Evolutionary conservation across 2,888 invertebrate species (phyloP).

Genomic region (Cataglyphis altisquamis): DNA sequence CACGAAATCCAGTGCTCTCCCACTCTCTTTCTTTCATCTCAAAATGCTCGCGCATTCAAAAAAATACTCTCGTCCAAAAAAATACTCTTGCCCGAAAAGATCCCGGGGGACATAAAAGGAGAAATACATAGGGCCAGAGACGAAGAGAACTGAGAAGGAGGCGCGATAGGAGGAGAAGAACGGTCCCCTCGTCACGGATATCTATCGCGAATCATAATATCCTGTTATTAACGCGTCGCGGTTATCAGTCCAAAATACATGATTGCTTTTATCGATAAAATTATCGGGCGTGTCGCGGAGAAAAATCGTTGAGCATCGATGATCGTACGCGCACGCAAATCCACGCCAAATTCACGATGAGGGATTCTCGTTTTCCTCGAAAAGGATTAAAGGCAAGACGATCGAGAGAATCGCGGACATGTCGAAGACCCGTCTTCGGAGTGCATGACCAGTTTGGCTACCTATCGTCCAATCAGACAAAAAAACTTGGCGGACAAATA

Average conservation of each 20-base stretch:
- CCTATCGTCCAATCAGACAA: slow-evolving; percentile 75
- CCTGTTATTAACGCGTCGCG: slow-evolving; percentile 78
- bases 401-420: slow-evolving; percentile 63
- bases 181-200: slow-evolving; percentile 72
- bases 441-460: slow-evolving; percentile 73
- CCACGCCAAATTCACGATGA: slow-evolving; percentile 31
- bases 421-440: slow-evolving; percentile 60
- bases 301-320: slow-evolving; percentile 23
- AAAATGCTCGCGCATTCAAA: slow-evolving; percentile 55
- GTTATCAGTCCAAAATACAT: slow-evolving; percentile 62
- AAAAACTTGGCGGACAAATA: slow-evolving; percentile 70
- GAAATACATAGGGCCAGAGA: slow-evolving; percentile 14
- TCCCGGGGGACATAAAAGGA: slow-evolving; percentile 39
- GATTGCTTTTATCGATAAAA: slow-evolving; percentile 40
- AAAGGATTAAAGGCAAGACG: slow-evolving; percentile 69
- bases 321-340: slow-evolving; percentile 26
- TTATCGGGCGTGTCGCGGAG: slow-evolving; percentile 17
- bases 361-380: slow-evolving; percentile 55
- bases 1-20: slow-evolving; percentile 54
- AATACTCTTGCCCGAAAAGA: slow-evolving; percentile 60
- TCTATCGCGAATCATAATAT: slow-evolving; percentile 78
- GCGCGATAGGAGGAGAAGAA: slow-evolving; percentile 50
- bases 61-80: slow-evolving; percentile 57
- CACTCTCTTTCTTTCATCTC: slow-evolving; percentile 40
- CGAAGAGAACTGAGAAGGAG: slow-evolving; percentile 52